Conservation (phyloP, 2,888 invertebrate genomes). For the Alitta virens region DNA sequence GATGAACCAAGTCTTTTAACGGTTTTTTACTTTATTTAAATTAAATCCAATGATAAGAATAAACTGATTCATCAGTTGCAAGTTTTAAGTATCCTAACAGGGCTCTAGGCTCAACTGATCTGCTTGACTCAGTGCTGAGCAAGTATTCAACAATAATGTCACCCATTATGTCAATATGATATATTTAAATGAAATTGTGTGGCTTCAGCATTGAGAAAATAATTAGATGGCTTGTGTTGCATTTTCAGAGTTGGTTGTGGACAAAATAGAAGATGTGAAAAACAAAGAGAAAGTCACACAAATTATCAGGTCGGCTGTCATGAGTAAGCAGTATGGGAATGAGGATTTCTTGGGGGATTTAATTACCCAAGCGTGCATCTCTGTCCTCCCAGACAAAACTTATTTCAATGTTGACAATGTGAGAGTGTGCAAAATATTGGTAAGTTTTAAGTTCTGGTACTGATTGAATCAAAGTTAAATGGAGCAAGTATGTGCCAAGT, state of each 20-base stretch:
- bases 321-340: constrained; percentile 97
- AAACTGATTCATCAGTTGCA: no score
- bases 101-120: no score
- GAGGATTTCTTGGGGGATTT: constrained; percentile 83
- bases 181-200: no score
- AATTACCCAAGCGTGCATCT: constrained; percentile 61
- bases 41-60: no score
- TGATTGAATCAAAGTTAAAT: no score
- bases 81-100: no score
- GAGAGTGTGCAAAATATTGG: constrained; percentile 81
- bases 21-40: no score
- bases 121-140: no score
- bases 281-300: constrained; percentile 71
- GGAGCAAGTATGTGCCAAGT: no score
- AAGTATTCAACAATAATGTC: background rate
- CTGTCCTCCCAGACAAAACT: constrained; percentile 76
- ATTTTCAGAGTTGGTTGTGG: constrained; percentile 48
- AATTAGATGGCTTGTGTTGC: background rate
- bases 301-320: constrained; percentile 75
- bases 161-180: background rate
- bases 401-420: constrained; percentile 98
- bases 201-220: background rate
- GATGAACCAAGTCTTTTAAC: no score
- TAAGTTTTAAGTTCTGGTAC: no score
- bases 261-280: constrained; percentile 67